These are phyloP conservation scores for Dendrolimus punctatus DNA, from an alignment of 1,140 invertebrate genomes.

Conservation along the genomic window DNA sequence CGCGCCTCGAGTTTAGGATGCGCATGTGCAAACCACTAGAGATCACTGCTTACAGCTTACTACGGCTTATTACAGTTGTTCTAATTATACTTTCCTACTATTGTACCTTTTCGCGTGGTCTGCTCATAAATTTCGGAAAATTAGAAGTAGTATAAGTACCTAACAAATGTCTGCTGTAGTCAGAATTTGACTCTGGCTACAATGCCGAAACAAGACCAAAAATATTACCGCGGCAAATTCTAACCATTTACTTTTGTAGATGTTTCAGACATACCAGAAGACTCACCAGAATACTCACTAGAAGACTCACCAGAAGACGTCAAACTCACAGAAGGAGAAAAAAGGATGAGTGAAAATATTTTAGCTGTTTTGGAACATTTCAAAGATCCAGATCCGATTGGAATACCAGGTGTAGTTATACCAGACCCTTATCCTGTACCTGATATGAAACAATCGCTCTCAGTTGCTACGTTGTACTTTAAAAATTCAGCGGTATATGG, in stretches of 20 bases:
- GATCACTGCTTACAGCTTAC: too few relatives aligned
- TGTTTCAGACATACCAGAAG: constrained; percentile 4
- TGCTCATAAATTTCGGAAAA: too few relatives aligned
- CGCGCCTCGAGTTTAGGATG: too few relatives aligned
- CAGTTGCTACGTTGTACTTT: constrained; percentile 79
- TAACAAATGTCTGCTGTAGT: too few relatives aligned
- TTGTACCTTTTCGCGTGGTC: too few relatives aligned
- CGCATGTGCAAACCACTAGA: too few relatives aligned
- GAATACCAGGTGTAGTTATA: constrained; percentile 82
- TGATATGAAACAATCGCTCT: constrained; percentile 80
- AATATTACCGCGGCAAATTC: neutral
- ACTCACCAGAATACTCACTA: constrained; percentile 7
- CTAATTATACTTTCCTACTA: too few relatives aligned
- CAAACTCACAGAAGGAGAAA: constrained; percentile 69
- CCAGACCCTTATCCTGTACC: constrained; percentile 87
- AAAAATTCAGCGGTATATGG: constrained; percentile 81
- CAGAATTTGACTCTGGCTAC: too few relatives aligned
- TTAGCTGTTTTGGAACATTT: constrained; percentile 84
- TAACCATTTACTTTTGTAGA: neutral
- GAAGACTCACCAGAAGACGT: constrained; percentile 6
- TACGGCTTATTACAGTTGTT: too few relatives aligned
- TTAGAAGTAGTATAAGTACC: too few relatives aligned
- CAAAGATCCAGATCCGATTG: constrained; percentile 81
- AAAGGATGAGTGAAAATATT: constrained; percentile 80
- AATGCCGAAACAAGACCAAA: too few relatives aligned